Base-by-base conservation (phyloP, 92 coral and sea anemone species). In the Montipora capitata region DNA sequence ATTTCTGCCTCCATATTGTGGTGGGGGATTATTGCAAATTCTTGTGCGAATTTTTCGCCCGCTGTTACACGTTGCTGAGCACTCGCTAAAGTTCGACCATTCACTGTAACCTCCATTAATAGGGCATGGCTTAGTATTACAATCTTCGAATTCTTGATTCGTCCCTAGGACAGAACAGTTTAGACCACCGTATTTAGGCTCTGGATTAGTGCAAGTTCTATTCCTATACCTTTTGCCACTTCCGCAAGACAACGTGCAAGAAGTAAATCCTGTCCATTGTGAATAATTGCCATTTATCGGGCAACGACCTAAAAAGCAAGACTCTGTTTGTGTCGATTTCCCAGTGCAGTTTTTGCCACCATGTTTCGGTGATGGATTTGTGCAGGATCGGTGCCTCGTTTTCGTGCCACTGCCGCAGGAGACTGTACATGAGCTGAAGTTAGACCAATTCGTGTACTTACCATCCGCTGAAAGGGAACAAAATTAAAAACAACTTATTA, bases 311-410 rank as follows among this genome's bases (percentile, higher is more conserved):
- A 76, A 76, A 61, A 92, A 94, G 88, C 99, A 98, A 4, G 44
- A 38, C n/a, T 42, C 73, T 15, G 74, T 48, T 4, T 92, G 93
- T 40, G 70, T 13, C 17, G 88, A 38, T 27, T 45, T 75, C 13
- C 98, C 99, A 18, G 85, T 66, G 49, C 99, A 97, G 20, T 83
- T 58, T 4, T 74, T 68, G 5, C 99, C 99, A 39, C 98, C 98
- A 49, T 94, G 91, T 74, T 90, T 92, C 71, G 99, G 99, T 42
- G 62, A 68, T 0, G 99, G 99, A 73, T 94, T 94, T 16, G 94
- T 92, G 84, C 99, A 96, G 75, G 84, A 81, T 68, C 99, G 77
- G 51, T 56, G 69, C 58, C 95, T 94, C 58, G 59, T 80, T 78
- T 78, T 56, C 11, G 83, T 82, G 1, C 99, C 99, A 5, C 66